These are phyloP conservation scores for Bambusicola thoracicus DNA, from an alignment of 2,113 vertebrate genomes.

Conservation along the genomic window DNA sequence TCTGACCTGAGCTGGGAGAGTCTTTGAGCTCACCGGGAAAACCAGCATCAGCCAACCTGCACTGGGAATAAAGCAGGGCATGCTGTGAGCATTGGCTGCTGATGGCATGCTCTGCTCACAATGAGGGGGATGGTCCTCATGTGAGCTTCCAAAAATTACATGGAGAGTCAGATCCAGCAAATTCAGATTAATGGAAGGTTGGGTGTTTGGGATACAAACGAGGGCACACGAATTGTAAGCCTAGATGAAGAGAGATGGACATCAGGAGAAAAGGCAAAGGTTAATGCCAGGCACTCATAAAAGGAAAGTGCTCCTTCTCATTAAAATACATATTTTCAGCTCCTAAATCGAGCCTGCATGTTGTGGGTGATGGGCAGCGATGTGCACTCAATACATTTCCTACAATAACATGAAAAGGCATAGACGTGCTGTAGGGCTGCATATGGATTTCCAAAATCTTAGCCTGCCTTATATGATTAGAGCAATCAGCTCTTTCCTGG, in stretches of 20 bases:
- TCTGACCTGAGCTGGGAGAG: background rate
- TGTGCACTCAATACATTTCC: background rate
- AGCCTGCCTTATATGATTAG: background rate
- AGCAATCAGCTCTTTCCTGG: conserved; percentile 16
- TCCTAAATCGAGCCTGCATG: background rate
- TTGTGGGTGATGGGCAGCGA: background rate
- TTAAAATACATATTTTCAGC: background rate
- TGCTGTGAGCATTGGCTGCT: accelerated
- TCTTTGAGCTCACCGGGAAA: background rate
- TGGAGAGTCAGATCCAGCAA: accelerated
- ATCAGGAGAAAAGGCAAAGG: background rate
- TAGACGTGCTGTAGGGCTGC: background rate
- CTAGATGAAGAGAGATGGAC: background rate
- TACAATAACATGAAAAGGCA: background rate
- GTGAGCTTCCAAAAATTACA: accelerated
- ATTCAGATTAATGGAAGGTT: background rate
- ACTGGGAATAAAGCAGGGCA: background rate
- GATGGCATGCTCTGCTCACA: accelerated
- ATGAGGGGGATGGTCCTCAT: accelerated
- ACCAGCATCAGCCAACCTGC: background rate
- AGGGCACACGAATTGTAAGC: background rate
- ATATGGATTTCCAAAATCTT: background rate
- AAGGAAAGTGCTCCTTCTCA: background rate
- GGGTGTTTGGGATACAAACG: background rate
- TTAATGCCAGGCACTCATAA: background rate